phyloP scores from a whole-genome alignment of 2,888 invertebrate species.

The Philereme vetulata region DNA sequence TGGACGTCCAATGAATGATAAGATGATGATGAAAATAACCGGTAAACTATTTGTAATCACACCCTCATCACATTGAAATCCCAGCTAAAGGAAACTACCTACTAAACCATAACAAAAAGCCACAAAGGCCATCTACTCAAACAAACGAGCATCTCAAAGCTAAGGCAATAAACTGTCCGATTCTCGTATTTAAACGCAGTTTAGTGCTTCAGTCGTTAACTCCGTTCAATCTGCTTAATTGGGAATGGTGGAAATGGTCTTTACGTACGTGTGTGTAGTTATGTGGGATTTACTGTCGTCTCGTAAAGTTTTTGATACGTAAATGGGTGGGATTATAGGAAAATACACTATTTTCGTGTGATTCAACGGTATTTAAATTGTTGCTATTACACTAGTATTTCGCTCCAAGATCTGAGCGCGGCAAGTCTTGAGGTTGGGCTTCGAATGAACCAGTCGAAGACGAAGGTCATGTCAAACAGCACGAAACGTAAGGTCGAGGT shows the following conservation, averaged over 20 bases:
- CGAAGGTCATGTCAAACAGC: too few species aligned
- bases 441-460: too few species aligned
- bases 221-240: slow-evolving; percentile 79
- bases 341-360: background rate
- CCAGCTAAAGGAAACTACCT: slow-evolving; percentile 24
- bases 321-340: slow-evolving; percentile 19
- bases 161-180: slow-evolving; percentile 71
- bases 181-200: slow-evolving; percentile 73
- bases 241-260: slow-evolving; percentile 67
- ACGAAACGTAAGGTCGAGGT: too few species aligned
- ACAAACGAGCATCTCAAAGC: slow-evolving; percentile 64
- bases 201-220: slow-evolving; percentile 71
- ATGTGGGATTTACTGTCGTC: slow-evolving; percentile 44
- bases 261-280: slow-evolving; percentile 35
- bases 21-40: background rate
- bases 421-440: too few species aligned
- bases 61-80: slow-evolving; percentile 16
- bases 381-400: too few species aligned
- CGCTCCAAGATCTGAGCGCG: too few species aligned
- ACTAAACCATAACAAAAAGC: slow-evolving; percentile 30
- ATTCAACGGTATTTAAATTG: too few species aligned
- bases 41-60: background rate
- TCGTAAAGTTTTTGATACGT: slow-evolving; percentile 35
- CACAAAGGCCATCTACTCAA: slow-evolving; percentile 36
- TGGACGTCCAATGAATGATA: too few species aligned